Conservation (phyloP, 2,888 invertebrate species). For the Cylloceria caligata region DNA sequence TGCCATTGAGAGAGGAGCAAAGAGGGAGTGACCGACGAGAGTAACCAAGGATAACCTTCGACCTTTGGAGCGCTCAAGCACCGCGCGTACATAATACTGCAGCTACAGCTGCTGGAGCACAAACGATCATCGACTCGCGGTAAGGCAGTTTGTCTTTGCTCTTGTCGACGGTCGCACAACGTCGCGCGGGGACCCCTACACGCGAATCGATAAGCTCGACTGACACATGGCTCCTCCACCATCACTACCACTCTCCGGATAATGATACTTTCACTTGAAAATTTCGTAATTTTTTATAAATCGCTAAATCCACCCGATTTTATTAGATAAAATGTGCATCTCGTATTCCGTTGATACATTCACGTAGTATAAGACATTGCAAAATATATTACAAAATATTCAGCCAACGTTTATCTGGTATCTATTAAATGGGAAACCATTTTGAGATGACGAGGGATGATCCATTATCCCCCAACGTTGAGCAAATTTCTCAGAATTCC, state of each 20-base stretch:
- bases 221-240: constrained; percentile 62
- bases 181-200: constrained; percentile 30
- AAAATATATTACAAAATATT: too few relatives aligned
- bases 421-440: background rate
- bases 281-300: constrained; percentile 19
- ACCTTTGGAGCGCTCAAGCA: constrained; percentile 60
- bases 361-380: too few relatives aligned
- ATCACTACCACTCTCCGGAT: constrained; percentile 49
- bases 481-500: background rate
- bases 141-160: constrained; percentile 72
- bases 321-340: background rate
- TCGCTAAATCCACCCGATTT: background rate
- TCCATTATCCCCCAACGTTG: constrained; percentile 13
- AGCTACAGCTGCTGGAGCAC: constrained; percentile 59
- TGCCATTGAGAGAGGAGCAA: background rate
- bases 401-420: too few relatives aligned
- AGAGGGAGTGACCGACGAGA: constrained; percentile 29
- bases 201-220: constrained; percentile 63
- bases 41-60: constrained; percentile 61
- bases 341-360: too few relatives aligned
- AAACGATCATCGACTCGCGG: constrained; percentile 72
- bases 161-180: constrained; percentile 64
- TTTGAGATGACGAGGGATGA: background rate
- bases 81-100: constrained; percentile 48
- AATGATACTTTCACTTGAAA: constrained; percentile 34